Evolutionary conservation across 1,140 invertebrate species (phyloP), one percentile per base, ranked within the genome.

Genomic region (Pseudachorutes palmiensis): DNA sequence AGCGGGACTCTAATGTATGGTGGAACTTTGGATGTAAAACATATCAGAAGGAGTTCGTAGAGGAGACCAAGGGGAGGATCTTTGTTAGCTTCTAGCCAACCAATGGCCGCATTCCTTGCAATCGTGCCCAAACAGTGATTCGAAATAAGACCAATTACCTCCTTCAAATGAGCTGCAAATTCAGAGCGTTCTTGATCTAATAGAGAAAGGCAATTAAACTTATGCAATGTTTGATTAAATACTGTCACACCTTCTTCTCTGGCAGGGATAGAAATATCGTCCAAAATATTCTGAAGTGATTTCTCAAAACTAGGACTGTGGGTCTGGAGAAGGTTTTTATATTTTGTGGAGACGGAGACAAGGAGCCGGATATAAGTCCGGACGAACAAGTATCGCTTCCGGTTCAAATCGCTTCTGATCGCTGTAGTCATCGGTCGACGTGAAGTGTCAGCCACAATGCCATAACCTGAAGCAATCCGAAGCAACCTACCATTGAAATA

Each of bases 391-490:
- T 82, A 81, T 62, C 85, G 78, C 70, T 87, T 87, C 32, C 79
- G 32, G 30, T 55, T 61, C 9, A 64, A 32, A 59, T 70, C 62
- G 31, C 48, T 70, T 49, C 60, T 59, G 36, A 69, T 70, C 62
- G 30, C 41, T 29, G 19, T 19, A 36, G 26, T 16, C 16, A 1
- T 22, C 3, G 5, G 31, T 31, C 24, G 31, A 28, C 1, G 12
- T 45, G 26, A 36, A 30, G 48, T 31, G 2, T 69, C 57, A 24
- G 9, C 19, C 24, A 60, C 78, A 62, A 76, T 70, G 26, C 70
- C 77, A 73, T 85, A 86, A 12, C 82, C 84, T 60, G 84, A 83
- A n/a, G 81, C 83, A 51, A 81, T 74, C 75, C 86, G 83, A 59
- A 87, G 73, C 60, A 87, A 75, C 70, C 84, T 87, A 1, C 1